Base-by-base conservation (phyloP, 1,140 invertebrate genomes). In the Bilobella aurantiaca region DNA sequence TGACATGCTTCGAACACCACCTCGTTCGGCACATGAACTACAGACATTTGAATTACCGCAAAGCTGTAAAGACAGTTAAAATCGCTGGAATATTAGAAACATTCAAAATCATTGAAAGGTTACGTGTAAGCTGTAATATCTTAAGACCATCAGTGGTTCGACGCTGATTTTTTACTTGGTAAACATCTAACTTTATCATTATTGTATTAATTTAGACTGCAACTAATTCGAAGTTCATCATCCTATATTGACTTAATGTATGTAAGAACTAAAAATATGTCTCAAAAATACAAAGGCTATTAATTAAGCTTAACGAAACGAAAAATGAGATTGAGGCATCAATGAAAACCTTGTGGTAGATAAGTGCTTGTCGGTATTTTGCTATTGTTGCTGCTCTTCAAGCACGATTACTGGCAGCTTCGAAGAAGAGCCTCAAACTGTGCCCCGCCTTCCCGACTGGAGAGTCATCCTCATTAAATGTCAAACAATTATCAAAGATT, bases 391-490 rank as follows among this genome's bases (percentile, higher is more conserved):
- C n/a, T 42, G 8, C 34, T 53, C 5, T 23, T 53, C 23, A 53
- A 53, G 21, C 49, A 5, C 23, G 47, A 46, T 25, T 58, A 18
- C 42, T 3, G 8, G 67, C 67, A 56, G 62, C 32, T 49, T 96
- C 91, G 78, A 96, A 96, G 81, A 92, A 94, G 75, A 87, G 85
- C 60, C 91, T 79, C 86, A 98, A 88, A 69, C 83, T 85, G 76
- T 96, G 92, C 3, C 93, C 93, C 5, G 93, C 92, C 58, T 93
- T 90, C 1, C 93, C 94, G 30, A 97, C 93, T 0, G 93, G 91
- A 71, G 91, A 95, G 78, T 96, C 90, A 77, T 97, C 93, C 79
- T 98, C 94, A 78, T 98, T 98, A 81, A 96, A 98, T 58, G 90
- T 90, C 78, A 96, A 91, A 79, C 94, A 98, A 79, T 98, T 97